phyloP scores from a whole-genome alignment of 2,797 vertebrate genomes.

The Phoxinus dragarum region DNA sequence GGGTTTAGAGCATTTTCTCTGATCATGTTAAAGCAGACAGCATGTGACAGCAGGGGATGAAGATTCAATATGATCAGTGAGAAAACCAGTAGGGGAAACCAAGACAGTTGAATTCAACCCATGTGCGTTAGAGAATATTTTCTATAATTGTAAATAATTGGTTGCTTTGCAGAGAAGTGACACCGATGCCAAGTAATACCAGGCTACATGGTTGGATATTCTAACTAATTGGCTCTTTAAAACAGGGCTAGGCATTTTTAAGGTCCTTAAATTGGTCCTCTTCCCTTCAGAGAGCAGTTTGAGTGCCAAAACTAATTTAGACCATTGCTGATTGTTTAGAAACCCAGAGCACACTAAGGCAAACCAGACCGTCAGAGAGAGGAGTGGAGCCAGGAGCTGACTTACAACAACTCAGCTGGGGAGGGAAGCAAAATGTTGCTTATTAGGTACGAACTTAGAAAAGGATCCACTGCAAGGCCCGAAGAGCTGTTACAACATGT shows the following conservation, averaged over 20 bases:
- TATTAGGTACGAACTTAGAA: slow-evolving; percentile 69
- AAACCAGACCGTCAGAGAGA: slow-evolving; percentile 74
- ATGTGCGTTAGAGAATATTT: slow-evolving; percentile 69
- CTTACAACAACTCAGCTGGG: slow-evolving; percentile 72
- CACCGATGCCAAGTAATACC: slow-evolving; percentile 73
- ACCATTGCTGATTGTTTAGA: slow-evolving; percentile 79
- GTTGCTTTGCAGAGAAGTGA: slow-evolving; percentile 76
- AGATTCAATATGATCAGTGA: slow-evolving; percentile 62
- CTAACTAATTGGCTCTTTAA: slow-evolving; percentile 83
- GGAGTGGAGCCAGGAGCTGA: slow-evolving; percentile 67
- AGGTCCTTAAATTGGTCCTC: slow-evolving; percentile 81
- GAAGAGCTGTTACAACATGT: slow-evolving; percentile 52
- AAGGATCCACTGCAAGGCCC: slow-evolving; percentile 54
- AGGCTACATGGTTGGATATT: slow-evolving; percentile 75
- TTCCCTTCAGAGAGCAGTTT: slow-evolving; percentile 76
- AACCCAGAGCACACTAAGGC: slow-evolving; percentile 73
- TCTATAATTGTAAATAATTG: slow-evolving; percentile 81
- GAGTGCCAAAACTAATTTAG: slow-evolving; percentile 84
- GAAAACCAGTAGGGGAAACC: slow-evolving; percentile 58
- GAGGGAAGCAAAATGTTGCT: slow-evolving; percentile 66
- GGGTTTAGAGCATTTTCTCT: slow-evolving; percentile 54
- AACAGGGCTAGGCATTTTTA: slow-evolving; percentile 80
- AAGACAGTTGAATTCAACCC: slow-evolving; percentile 61
- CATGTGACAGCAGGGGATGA: slow-evolving; percentile 56
- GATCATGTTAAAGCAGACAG: slow-evolving; percentile 56